Conservation (phyloP, 2,113 vertebrate species). For the Geococcyx californianus region DNA sequence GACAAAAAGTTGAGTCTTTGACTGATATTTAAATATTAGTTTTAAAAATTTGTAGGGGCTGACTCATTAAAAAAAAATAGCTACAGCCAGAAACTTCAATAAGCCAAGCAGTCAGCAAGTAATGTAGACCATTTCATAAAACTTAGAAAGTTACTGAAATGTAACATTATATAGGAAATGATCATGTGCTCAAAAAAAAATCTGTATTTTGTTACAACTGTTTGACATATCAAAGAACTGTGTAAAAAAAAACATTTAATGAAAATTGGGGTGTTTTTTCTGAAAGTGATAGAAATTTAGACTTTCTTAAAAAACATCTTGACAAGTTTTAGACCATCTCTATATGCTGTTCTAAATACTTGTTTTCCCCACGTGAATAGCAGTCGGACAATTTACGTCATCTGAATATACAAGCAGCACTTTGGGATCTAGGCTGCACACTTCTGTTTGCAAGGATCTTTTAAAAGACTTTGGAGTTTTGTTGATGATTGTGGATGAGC, state of each 20-base stretch:
- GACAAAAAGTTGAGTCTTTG: neutral
- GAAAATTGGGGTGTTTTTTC: neutral
- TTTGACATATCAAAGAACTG: neutral
- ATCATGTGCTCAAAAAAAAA: fast-evolving
- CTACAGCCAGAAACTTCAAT: neutral
- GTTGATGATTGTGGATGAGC: neutral
- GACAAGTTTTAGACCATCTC: neutral
- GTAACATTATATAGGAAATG: neutral
- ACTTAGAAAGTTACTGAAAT: neutral
- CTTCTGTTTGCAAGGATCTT: neutral
- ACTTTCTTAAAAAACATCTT: neutral
- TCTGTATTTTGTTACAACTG: neutral
- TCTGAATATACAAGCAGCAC: fast-evolving
- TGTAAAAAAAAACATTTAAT: neutral
- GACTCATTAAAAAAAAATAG: neutral
- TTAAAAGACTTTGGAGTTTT: neutral
- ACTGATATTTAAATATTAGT: neutral
- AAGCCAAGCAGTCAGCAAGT: neutral
- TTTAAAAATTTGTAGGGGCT: neutral
- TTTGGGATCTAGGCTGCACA: neutral
- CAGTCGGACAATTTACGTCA: neutral
- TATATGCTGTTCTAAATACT: neutral
- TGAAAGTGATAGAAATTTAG: neutral
- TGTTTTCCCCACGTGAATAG: neutral
- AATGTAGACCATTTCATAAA: neutral